These are phyloP conservation scores for Myrmecophaga tridactyla DNA, from an alignment of 2,113 vertebrate genomes.

Conservation along the genomic window DNA sequence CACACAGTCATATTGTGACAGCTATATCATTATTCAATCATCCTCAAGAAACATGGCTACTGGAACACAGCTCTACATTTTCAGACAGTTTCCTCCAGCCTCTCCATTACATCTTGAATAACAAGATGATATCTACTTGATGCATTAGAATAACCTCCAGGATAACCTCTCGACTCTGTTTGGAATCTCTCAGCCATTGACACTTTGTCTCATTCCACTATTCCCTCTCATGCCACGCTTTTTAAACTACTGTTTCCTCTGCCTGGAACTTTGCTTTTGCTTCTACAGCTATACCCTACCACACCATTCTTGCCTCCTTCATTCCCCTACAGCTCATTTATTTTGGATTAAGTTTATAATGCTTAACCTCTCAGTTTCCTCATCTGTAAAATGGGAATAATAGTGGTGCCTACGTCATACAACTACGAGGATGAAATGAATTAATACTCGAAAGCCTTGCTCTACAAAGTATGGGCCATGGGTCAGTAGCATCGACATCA, in stretches of 20 bases:
- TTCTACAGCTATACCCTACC: not conserved
- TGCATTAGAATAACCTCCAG: no score
- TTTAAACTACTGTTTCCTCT: not conserved
- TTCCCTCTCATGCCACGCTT: not conserved
- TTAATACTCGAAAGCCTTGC: not conserved
- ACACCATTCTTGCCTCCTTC: not conserved
- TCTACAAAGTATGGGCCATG: not conserved
- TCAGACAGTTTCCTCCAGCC: no score
- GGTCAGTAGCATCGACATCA: not conserved
- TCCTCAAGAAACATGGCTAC: no score
- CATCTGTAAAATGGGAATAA: not conserved
- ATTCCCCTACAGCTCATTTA: not conserved
- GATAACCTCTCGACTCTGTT: no score
- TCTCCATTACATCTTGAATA: no score
- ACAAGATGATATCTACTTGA: no score
- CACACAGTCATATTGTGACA: no score
- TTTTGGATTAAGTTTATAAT: constrained; percentile 6
- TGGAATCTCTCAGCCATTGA: no score
- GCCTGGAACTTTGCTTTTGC: not conserved
- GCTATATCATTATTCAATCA: no score
- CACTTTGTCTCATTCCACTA: no score
- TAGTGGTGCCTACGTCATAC: not conserved
- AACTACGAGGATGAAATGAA: not conserved
- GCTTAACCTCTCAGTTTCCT: not conserved
- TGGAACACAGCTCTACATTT: no score